phyloP scores from a whole-genome alignment of 2,113 vertebrate genomes.

The Bubo scandiacus region DNA sequence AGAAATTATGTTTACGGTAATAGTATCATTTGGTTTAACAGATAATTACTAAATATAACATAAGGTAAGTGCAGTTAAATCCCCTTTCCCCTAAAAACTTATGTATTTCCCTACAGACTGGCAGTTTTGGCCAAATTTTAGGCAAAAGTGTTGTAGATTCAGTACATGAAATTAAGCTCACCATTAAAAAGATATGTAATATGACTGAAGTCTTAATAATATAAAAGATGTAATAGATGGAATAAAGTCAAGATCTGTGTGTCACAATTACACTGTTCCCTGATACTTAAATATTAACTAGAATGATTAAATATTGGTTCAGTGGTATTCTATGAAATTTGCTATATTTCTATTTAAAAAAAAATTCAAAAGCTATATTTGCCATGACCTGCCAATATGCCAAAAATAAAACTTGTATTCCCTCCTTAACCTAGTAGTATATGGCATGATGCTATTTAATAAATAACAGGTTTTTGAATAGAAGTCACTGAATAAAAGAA shows the following conservation, averaged over 20 bases:
- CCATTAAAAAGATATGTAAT: not conserved
- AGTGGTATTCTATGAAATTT: not conserved
- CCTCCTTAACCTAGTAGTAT: not conserved
- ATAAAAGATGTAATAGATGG: not conserved
- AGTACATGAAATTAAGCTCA: not conserved
- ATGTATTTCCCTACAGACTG: not conserved
- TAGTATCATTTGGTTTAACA: not conserved
- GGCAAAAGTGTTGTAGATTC: not conserved
- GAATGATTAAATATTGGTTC: not conserved
- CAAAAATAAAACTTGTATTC: not conserved
- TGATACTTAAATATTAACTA: not conserved
- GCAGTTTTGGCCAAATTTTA: not conserved
- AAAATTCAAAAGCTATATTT: not conserved
- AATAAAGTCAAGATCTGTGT: not conserved
- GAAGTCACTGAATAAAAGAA: not conserved
- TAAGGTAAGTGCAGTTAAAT: not conserved
- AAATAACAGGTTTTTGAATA: not conserved
- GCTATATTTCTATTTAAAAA: not conserved
- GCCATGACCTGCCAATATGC: rapidly evolving
- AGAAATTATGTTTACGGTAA: not conserved
- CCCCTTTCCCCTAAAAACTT: not conserved
- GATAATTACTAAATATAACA: not conserved
- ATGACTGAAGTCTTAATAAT: not conserved
- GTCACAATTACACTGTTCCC: not conserved
- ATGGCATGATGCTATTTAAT: not conserved